Conservation (phyloP, 2,888 invertebrate genomes). For the Coleophora flavipennella region DNA sequence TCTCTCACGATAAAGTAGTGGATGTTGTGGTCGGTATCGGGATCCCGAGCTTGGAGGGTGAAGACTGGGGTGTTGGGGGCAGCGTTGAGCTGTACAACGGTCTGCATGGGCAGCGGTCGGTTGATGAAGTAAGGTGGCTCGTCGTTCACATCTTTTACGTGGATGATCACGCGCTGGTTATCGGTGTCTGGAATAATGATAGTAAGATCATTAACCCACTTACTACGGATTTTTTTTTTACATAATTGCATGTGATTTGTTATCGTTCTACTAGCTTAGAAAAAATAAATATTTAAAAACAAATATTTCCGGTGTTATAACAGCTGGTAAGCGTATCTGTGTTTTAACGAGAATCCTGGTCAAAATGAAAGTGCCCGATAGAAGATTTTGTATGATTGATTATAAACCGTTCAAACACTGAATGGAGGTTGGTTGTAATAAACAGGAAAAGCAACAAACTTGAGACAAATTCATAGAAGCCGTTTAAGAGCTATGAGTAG, state of each 20-base stretch:
- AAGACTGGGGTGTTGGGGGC: conserved; percentile 96
- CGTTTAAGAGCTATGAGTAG: background rate
- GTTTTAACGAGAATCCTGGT: too few relatives aligned
- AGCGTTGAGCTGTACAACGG: conserved; percentile 96
- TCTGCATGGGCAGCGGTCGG: conserved; percentile 96
- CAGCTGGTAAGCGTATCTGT: too few relatives aligned
- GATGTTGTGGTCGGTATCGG: conserved; percentile 96
- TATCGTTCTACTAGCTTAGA: too few relatives aligned
- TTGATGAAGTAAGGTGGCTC: conserved; percentile 98
- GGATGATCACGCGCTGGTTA: conserved; percentile 95
- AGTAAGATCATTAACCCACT: too few relatives aligned
- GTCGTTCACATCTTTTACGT: conserved; percentile 96
- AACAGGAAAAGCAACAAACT: background rate
- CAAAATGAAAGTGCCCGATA: too few relatives aligned
- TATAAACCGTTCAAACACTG: too few relatives aligned
- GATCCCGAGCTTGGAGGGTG: conserved; percentile 97
- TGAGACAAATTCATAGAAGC: background rate
- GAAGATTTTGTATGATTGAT: too few relatives aligned
- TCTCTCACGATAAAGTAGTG: conserved; percentile 97
- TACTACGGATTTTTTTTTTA: too few relatives aligned
- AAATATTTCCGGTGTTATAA: too few relatives aligned
- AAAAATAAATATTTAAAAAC: too few relatives aligned
- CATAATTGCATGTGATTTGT: too few relatives aligned
- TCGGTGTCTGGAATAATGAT: conserved; percentile 83
- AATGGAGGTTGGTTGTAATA: background rate